Conservation (phyloP, 53 echinoderm and acorn worm genomes). For the Stichopus horrens region DNA sequence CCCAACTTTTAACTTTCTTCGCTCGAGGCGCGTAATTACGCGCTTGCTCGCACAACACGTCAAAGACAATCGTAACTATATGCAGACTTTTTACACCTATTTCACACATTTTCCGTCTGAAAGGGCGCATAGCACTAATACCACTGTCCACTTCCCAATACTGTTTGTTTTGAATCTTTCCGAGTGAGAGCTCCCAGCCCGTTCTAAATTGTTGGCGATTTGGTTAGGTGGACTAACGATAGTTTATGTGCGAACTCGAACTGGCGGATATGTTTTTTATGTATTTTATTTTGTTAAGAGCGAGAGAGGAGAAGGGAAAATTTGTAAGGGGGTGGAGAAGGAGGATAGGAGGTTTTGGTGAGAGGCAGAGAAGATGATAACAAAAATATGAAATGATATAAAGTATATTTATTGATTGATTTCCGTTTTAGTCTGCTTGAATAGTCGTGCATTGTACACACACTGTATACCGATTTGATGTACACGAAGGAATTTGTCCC, state of each 20-base stretch:
- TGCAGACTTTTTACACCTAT: slow-evolving; percentile 45
- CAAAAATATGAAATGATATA: not conserved
- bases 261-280: not conserved
- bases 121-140: slow-evolving; percentile 49
- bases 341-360: not conserved
- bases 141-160: slow-evolving; percentile 39
- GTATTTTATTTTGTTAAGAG: not conserved
- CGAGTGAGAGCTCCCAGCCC: slow-evolving; percentile 24
- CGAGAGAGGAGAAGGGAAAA: not conserved
- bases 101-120: slow-evolving; percentile 49
- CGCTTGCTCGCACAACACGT: slow-evolving; percentile 46
- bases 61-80: slow-evolving; percentile 37
- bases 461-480: too few relatives aligned
- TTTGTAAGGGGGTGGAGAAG: too few relatives aligned
- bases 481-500: too few relatives aligned
- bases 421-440: not conserved
- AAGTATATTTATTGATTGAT: not conserved
- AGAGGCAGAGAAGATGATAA: not conserved
- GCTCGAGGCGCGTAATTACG: slow-evolving; percentile 49
- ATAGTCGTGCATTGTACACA: not conserved
- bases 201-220: slow-evolving; percentile 34
- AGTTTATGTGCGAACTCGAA: slow-evolving; percentile 16
- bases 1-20: slow-evolving; percentile 46
- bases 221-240: slow-evolving; percentile 43
- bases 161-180: slow-evolving; percentile 48